These are phyloP conservation scores for Ptiloglossa arizonensis DNA, from an alignment of 1,140 invertebrate genomes.

Conservation along the genomic window DNA sequence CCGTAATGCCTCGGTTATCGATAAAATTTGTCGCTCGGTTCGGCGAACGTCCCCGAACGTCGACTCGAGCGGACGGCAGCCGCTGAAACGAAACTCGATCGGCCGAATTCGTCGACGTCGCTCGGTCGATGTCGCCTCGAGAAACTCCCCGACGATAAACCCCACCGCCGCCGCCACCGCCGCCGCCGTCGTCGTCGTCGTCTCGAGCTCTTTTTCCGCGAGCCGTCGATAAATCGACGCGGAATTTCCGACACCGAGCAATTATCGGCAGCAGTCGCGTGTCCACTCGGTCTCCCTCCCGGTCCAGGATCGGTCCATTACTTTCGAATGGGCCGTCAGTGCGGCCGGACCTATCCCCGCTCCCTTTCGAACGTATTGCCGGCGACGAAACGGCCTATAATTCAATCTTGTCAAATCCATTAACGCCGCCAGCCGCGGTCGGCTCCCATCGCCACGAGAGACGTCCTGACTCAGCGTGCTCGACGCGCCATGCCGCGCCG, in stretches of 20 bases:
- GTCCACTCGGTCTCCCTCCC: constrained; percentile 43
- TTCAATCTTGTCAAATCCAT: constrained; percentile 74
- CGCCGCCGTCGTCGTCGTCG: too few relatives aligned
- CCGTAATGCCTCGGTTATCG: too few relatives aligned
- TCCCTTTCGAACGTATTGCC: constrained; percentile 47
- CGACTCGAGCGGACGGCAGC: too few relatives aligned
- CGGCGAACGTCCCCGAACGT: too few relatives aligned
- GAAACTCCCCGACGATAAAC: constrained; percentile 46
- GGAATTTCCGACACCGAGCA: constrained; percentile 61
- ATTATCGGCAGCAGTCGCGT: constrained; percentile 69
- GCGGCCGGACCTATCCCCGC: constrained; percentile 27
- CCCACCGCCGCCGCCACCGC: constrained; percentile 40
- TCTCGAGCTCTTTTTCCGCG: constrained; percentile 39
- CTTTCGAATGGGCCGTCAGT: constrained; percentile 62
- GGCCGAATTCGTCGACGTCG: not conserved
- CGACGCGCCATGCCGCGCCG: too few relatives aligned
- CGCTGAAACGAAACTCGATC: too few relatives aligned
- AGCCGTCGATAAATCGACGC: constrained; percentile 59
- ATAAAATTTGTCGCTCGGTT: too few relatives aligned
- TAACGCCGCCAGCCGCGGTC: constrained; percentile 56
- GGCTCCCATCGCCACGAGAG: constrained; percentile 40
- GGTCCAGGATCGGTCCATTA: constrained; percentile 62
- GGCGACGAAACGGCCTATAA: constrained; percentile 62
- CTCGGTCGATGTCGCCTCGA: not conserved
- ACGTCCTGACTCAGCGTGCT: constrained; percentile 53